Evolutionary conservation across 2,797 vertebrate species (phyloP).

Genomic region (Catostomus latipinnis): DNA sequence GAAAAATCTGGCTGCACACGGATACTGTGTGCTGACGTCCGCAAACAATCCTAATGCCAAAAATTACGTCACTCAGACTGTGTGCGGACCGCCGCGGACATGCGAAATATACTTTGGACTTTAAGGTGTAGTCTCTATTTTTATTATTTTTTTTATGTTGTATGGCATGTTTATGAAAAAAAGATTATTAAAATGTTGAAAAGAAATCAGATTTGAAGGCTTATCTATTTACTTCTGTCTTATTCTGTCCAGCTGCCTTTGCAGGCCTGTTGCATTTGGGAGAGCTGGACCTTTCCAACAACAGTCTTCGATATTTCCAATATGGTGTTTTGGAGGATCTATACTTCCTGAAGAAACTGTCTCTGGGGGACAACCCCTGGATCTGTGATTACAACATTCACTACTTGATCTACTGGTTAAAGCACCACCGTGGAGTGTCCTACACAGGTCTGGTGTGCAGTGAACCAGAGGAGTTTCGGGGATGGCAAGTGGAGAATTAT

Average conservation of each 20-base stretch:
- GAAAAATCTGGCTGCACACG: no score
- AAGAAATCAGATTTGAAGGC: background rate
- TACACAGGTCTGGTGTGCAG: conserved; percentile 88
- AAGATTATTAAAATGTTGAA: no score
- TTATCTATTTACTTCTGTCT: background rate
- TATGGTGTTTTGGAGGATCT: conserved; percentile 95
- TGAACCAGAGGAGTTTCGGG: conserved; percentile 87
- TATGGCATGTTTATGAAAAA: no score
- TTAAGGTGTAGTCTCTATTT: background rate
- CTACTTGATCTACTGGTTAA: conserved; percentile 97
- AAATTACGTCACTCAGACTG: no score
- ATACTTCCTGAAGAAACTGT: conserved; percentile 90
- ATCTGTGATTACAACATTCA: conserved; percentile 97
- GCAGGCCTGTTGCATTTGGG: conserved; percentile 88
- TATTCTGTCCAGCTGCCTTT: conserved; percentile 84
- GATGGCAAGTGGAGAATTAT: conserved; percentile 92
- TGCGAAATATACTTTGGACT: no score
- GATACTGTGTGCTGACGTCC: no score
- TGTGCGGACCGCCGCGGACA: no score
- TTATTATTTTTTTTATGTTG: background rate
- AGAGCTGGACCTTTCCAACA: conserved; percentile 95
- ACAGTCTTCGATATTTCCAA: conserved; percentile 89
- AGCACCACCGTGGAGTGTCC: conserved; percentile 88
- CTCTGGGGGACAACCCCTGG: conserved; percentile 92
- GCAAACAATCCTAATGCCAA: no score